Percentiles rank a stretch among this genome's conserved stretches.
phyloP scores from a whole-genome alignment of 2,888 invertebrate genomes.

The Heliconius cydno region DNA sequence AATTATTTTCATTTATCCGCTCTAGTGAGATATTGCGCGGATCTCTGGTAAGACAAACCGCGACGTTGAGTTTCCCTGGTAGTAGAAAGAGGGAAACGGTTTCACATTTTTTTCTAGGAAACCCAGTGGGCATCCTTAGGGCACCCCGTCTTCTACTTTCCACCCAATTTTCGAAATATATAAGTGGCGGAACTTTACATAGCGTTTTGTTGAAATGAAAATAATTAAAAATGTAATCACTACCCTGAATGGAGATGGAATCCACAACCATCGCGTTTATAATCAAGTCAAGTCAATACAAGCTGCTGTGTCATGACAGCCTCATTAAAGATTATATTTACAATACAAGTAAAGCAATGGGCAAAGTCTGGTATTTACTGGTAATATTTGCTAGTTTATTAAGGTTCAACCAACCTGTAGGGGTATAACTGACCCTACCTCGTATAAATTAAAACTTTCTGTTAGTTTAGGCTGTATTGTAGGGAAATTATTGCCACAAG shows the following conservation, averaged over 20 bases:
- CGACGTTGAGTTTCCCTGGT: too few species aligned
- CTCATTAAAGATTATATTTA: too few species aligned
- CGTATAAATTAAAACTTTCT: constrained; percentile 37
- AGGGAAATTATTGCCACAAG: constrained; percentile 27
- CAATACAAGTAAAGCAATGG: background rate
- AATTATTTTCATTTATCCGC: background rate
- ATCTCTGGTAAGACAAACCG: too few species aligned
- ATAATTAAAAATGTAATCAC: too few species aligned
- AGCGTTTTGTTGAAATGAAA: too few species aligned
- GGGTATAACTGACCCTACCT: constrained; percentile 26
- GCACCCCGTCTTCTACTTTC: too few species aligned
- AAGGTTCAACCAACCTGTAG: constrained; percentile 25
- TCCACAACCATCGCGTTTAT: background rate
- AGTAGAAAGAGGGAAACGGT: too few species aligned
- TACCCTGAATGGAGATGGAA: background rate
- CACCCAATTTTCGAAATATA: background rate
- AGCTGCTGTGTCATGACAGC: too few species aligned
- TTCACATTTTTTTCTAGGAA: too few species aligned
- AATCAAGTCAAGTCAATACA: too few species aligned
- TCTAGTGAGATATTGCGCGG: too few species aligned
- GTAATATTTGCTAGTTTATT: constrained; percentile 37
- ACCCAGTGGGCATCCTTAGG: too few species aligned
- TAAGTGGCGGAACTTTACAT: background rate
- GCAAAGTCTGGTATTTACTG: background rate
- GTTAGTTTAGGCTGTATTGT: constrained; percentile 31